Evolutionary conservation across 2,888 invertebrate genomes (phyloP), one percentile per base, ranked within the genome.

Genomic region (Pammene fasciana): DNA sequence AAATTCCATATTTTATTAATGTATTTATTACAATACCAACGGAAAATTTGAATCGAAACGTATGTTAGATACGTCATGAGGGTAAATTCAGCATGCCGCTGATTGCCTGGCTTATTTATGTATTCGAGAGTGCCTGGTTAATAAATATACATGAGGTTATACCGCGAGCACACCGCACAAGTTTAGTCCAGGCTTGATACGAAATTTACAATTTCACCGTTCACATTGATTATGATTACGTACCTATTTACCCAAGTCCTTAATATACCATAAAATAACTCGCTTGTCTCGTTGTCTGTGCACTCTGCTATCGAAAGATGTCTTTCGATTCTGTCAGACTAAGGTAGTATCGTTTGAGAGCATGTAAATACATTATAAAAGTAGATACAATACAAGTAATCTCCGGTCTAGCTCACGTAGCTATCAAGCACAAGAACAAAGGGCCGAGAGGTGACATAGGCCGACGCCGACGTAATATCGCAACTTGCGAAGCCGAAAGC

Each of bases 61-160:
- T 52, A 41, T 14, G 55, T 48, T 61, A 26, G 26, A 26, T 26
- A 55, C 67, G 55, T 26, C 55, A 55, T 16, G 26, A 41, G 38
- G 55, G 46, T 48, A 48, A 55, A 61, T 54, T 55, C 61, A 61
- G 54, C 46, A 57, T 38, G 45, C 55, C 61, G 61, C 55, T 61
- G 61, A 55, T 67, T 67, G 55, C 55, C 52, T 55, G 26, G 46
- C 61, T 67, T 55, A 61, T 55, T 67, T 55, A 61, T 55, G 48
- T 55, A 67, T 67, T 67, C 67, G 61, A 55, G 54, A 55, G 54
- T 52, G 67, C 46, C 54, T 67, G 54, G 54, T 67, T 66, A 57
- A 55, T 61, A 67, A 54, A 61, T 61, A 61, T 61, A 61, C 60
- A 61, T 61, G 67, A 67, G 61, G 36, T 46, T 46, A 55, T 61